Conservation (phyloP, 2,797 vertebrate genomes). For the Lagocephalus sceleratus region DNA sequence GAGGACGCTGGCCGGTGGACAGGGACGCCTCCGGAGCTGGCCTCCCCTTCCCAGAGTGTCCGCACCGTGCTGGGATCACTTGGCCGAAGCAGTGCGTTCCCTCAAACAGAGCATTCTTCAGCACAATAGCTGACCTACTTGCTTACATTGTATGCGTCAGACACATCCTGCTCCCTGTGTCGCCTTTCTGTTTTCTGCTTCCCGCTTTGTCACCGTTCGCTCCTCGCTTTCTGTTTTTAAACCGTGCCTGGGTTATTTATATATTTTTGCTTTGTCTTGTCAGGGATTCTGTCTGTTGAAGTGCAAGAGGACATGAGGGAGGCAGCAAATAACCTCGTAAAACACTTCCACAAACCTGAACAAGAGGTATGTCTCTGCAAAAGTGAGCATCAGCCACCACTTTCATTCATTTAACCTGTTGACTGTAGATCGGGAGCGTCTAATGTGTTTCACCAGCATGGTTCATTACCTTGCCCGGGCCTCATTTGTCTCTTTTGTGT, state of each 20-base stretch:
- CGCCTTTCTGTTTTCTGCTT: constrained; percentile 29
- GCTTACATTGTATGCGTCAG: constrained; percentile 11
- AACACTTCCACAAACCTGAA: constrained; percentile 97
- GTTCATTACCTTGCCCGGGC: constrained; percentile 20
- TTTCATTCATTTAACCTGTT: constrained; percentile 7
- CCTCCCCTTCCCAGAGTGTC: constrained; percentile 85
- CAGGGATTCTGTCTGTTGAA: constrained; percentile 88
- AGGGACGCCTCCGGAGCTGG: constrained; percentile 91
- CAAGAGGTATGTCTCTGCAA: constrained; percentile 85
- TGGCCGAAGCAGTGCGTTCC: constrained; percentile 82
- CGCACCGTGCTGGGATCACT: constrained; percentile 88
- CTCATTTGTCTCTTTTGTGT: constrained; percentile 26
- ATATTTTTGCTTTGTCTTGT: constrained; percentile 13
- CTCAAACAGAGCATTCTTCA: constrained; percentile 52
- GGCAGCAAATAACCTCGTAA: constrained; percentile 95
- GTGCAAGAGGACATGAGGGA: constrained; percentile 97
- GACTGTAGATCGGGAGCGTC: constrained; percentile 1
- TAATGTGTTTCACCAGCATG: constrained; percentile 20
- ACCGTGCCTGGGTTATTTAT: not conserved
- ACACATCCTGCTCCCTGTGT: constrained; percentile 28
- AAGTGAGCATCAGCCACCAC: not conserved
- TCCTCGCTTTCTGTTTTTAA: constrained; percentile 23
- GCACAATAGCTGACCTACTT: constrained; percentile 62
- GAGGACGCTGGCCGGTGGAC: constrained; percentile 88
- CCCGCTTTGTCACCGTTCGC: constrained; percentile 8